Percentiles rank a stretch among this genome's conserved stretches.
These are phyloP conservation scores for Tetraneura akinire DNA, from an alignment of 1,140 invertebrate species.

Conservation along the genomic window DNA sequence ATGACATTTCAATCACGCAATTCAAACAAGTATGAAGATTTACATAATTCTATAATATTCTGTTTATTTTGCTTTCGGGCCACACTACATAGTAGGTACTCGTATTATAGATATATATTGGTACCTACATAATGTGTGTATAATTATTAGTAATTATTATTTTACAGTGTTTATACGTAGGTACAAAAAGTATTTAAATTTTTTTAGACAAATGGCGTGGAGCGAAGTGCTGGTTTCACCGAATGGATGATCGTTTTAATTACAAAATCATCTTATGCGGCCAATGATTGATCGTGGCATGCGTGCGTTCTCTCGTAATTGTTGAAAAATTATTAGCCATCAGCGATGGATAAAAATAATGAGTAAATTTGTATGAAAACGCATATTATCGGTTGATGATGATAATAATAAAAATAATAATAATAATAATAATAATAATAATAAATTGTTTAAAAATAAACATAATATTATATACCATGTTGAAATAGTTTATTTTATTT, in stretches of 20 bases:
- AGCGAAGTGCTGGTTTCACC: too few species aligned
- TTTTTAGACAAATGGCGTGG: not conserved
- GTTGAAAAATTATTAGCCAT: constrained; percentile 20
- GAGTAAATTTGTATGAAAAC: not conserved
- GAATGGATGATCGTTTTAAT: constrained; percentile 20
- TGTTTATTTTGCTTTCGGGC: not conserved
- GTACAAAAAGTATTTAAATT: not conserved
- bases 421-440: too few species aligned
- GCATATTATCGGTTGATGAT: too few species aligned
- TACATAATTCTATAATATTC: not conserved
- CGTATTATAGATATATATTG: too few species aligned
- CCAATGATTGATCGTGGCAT: constrained; percentile 5
- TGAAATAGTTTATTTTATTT: not conserved
- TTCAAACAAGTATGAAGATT: not conserved
- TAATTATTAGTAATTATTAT: constrained; percentile 18
- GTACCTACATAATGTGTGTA: not conserved
- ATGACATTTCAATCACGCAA: constrained; percentile 3
- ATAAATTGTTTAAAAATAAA: too few species aligned
- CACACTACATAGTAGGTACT: not conserved
- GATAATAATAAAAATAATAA: too few species aligned
- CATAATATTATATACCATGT: not conserved
- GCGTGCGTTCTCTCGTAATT: not conserved
- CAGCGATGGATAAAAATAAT: constrained; percentile 19
- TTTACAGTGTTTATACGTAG: not conserved
- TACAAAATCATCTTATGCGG: constrained; percentile 21